Evolutionary conservation across 2,888 invertebrate species (phyloP), one percentile per base, ranked within the genome.

Genomic region (Dicycla oo): DNA sequence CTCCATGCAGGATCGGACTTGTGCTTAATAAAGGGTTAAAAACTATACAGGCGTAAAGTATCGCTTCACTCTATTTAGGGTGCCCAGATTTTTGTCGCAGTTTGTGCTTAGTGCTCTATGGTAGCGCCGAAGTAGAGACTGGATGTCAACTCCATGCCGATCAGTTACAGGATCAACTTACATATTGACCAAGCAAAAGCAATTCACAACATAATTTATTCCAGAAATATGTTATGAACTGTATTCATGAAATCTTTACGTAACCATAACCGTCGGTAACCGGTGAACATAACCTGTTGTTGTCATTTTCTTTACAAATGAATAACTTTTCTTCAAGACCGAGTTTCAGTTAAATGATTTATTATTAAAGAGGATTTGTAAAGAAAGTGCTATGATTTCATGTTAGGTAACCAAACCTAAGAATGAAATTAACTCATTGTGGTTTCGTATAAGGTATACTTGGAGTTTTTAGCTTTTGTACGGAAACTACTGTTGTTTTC

Each of bases 281-380:
- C n/a, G 45, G 47, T 63, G 47, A 23, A 71, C 23, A 68, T 68
- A 73, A 60, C 54, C 75, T 58, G 68, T 38, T 74, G 6, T 74
- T 83, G 81, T 47, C 68, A 83, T 80, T 51, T 80, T 34, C 40
- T 62, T 66, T 3, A 57, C 7, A 54, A 67, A 5, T 4, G 40
- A 62, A 57, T n/a, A 53, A 65, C 49, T 34, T 4, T 34, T 74
- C 30, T 38, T 49, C 43, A 57, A 26, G 4, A 43, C 20, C 10
- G 23, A 49, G 61, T 66, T 80, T 58, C 54, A 73, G 80, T 83
- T 83, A 73, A 20, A 45, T 83, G 57, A 73, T 49, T 58, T 34
- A 34, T n/a, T n/a, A 23, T 65, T 65, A 40, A 20, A 15, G n/a
- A 62, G 8, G 10, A 13, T 64, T 72, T 82, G 53, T 45, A 4